phyloP scores from a whole-genome alignment of 1,140 invertebrate genomes.

The Drosophila truncata region DNA sequence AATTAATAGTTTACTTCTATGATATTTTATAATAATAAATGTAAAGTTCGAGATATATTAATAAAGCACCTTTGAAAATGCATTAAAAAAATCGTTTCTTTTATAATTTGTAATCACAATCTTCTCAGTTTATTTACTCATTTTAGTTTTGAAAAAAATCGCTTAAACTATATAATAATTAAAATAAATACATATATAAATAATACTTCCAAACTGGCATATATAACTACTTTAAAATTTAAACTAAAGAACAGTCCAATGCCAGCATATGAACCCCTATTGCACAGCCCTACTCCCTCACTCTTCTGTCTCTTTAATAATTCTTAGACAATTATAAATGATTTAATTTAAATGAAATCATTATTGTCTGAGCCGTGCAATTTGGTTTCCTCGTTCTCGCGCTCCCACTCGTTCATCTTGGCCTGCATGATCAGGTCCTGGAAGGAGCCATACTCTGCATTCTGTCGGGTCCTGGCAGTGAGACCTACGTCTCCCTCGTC shows the following conservation, averaged over 20 bases:
- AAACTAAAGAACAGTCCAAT: conserved; percentile 52
- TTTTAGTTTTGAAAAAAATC: conserved; percentile 37
- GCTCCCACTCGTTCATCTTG: conserved; percentile 65
- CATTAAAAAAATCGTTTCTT: background rate
- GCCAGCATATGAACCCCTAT: conserved; percentile 75
- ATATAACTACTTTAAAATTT: conserved; percentile 24
- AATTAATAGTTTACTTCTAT: background rate
- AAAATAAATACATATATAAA: conserved; percentile 10
- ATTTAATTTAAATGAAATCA: conserved; percentile 51
- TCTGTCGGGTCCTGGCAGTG: conserved; percentile 53
- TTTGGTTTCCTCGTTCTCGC: conserved; percentile 69
- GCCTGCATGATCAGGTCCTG: conserved; percentile 77
- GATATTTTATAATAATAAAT: too few species aligned
- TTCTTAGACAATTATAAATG: background rate
- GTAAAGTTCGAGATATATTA: too few species aligned
- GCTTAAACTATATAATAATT: background rate
- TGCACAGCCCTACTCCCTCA: conserved; percentile 31
- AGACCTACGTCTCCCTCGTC: conserved; percentile 67
- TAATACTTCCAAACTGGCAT: conserved; percentile 7
- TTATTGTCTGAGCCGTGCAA: conserved; percentile 64
- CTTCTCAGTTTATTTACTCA: conserved; percentile 6
- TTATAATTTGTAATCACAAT: background rate
- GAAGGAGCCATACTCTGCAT: conserved; percentile 72
- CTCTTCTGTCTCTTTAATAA: background rate
- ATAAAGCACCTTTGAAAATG: background rate